Evolutionary conservation across 1,140 invertebrate genomes (phyloP).

Genomic region (Cotesia typhae): DNA sequence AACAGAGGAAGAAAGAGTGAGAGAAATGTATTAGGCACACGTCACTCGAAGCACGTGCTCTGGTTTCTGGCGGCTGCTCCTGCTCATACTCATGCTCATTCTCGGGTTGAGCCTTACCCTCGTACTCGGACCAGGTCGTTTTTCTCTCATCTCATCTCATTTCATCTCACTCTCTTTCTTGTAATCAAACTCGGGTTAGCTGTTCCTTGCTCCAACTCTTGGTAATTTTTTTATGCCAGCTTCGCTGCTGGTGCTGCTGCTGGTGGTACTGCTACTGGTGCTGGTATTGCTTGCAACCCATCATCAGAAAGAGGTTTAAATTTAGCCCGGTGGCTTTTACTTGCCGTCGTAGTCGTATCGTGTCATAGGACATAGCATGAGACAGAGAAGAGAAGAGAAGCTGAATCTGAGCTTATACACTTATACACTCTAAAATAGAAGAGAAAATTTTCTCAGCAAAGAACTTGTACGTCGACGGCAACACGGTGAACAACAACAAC

Average conservation of each 20-base stretch:
- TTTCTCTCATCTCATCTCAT: slow-evolving; percentile 1
- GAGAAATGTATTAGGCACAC: slow-evolving; percentile 44
- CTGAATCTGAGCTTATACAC: no score
- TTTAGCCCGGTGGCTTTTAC: slow-evolving; percentile 41
- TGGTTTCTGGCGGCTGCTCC: slow-evolving; percentile 63
- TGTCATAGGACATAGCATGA: slow-evolving; percentile 33
- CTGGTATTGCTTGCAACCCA: slow-evolving; percentile 23
- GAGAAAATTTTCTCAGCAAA: no score
- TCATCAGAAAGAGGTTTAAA: slow-evolving; percentile 34
- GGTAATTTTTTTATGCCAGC: no score
- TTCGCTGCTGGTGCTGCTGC: no score
- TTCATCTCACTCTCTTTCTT: not conserved
- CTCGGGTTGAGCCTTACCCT: slow-evolving; percentile 52
- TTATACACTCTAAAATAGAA: no score
- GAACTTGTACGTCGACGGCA: not conserved
- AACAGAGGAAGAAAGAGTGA: slow-evolving; percentile 26
- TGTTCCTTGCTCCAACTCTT: slow-evolving; percentile 23
- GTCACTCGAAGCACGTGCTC: slow-evolving; percentile 65
- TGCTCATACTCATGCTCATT: slow-evolving; percentile 59
- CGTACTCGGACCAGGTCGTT: not conserved
- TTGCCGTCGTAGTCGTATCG: slow-evolving; percentile 15
- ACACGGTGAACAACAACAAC: no score
- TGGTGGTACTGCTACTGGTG: no score
- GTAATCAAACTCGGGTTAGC: slow-evolving; percentile 35
- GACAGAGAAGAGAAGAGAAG: not conserved